Conservation (phyloP, 1,140 invertebrate species). For the Sycophila sp. region DNA sequence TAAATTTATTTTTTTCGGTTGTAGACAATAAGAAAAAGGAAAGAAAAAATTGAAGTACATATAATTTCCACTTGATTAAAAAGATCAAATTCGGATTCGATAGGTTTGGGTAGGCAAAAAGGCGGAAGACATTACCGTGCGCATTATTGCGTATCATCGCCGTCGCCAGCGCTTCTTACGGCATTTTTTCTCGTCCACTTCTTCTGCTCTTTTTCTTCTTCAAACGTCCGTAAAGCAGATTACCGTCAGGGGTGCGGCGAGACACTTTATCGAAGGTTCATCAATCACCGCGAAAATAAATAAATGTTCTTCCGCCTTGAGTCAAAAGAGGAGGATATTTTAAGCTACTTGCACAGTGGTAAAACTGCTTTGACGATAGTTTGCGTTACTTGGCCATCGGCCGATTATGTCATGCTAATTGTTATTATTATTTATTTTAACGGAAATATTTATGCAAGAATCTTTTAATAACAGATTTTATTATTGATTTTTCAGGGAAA, state of each 20-base stretch:
- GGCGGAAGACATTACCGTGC: slow-evolving; percentile 23
- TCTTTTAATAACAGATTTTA: no score
- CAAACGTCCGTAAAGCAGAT: slow-evolving; percentile 42
- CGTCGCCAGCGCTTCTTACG: background rate
- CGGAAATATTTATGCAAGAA: no score
- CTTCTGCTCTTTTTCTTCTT: slow-evolving; percentile 4
- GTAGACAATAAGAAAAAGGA: slow-evolving; percentile 5
- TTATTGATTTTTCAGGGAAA: no score
- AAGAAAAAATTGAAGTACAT: background rate
- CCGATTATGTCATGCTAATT: no score
- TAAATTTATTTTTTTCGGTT: no score
- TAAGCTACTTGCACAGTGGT: slow-evolving; percentile 19
- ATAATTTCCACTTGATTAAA: slow-evolving; percentile 26
- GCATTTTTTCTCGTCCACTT: slow-evolving; percentile 1
- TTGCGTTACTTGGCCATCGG: slow-evolving; percentile 7
- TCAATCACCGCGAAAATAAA: slow-evolving; percentile 58
- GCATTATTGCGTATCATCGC: slow-evolving; percentile 31
- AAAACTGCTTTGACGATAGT: background rate
- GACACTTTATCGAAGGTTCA: slow-evolving; percentile 56
- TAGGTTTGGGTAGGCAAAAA: slow-evolving; percentile 13
- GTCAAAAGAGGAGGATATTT: slow-evolving; percentile 27
- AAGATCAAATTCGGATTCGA: slow-evolving; percentile 20
- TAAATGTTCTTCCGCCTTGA: slow-evolving; percentile 47
- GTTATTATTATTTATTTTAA: no score
- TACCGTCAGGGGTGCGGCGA: slow-evolving; percentile 31